Evolutionary conservation across 2,113 vertebrate species (phyloP).

Genomic region (Oreotrochilus melanogaster): DNA sequence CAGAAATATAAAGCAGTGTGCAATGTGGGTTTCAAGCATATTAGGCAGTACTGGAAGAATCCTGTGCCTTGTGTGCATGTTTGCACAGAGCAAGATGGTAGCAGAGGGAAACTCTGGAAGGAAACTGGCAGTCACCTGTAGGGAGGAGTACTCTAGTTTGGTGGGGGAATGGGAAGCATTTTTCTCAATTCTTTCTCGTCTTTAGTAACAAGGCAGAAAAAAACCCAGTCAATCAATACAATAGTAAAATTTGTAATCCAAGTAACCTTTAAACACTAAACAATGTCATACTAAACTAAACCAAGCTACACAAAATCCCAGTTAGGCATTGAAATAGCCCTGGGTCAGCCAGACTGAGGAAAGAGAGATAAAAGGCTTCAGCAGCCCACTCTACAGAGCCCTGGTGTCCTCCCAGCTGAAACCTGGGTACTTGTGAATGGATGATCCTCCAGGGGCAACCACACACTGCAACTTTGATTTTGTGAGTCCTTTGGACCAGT

Average conservation of each 20-base stretch:
- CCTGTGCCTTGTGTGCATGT: not conserved
- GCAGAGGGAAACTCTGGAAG: not conserved
- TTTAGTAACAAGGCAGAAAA: conserved; percentile 13
- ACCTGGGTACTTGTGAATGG: fast-evolving
- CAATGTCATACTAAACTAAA: conserved; percentile 24
- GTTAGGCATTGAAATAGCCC: not conserved
- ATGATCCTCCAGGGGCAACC: fast-evolving
- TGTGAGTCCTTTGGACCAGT: not conserved
- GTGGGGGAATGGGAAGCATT: not conserved
- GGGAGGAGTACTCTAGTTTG: not conserved
- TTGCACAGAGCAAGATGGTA: not conserved
- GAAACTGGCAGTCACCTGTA: not conserved
- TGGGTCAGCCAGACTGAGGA: not conserved
- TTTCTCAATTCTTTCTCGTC: conserved; percentile 12
- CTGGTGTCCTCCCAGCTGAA: not conserved
- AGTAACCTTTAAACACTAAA: conserved; percentile 45
- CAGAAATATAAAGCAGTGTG: not conserved
- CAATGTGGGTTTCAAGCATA: not conserved
- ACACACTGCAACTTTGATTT: not conserved
- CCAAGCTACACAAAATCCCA: conserved; percentile 5
- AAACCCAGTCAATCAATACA: conserved; percentile 4
- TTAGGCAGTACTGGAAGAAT: not conserved
- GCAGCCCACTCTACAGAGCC: fast-evolving
- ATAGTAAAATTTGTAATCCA: conserved; percentile 23
- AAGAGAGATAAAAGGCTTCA: not conserved